phyloP scores from a whole-genome alignment of 2,888 invertebrate species.

The Odontocolon sp. region DNA sequence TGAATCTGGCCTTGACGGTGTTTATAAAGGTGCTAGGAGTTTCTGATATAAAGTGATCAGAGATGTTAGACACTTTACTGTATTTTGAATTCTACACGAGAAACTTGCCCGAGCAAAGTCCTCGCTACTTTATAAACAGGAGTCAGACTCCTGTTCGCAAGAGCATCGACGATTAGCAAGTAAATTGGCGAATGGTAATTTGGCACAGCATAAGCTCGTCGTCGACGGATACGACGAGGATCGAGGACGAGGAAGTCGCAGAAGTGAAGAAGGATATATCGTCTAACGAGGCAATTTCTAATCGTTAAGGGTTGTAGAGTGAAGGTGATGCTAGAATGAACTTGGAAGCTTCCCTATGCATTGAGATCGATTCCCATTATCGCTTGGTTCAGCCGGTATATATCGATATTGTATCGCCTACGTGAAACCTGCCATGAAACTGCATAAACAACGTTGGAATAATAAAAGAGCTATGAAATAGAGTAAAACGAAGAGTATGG shows the following conservation, averaged over 20 bases:
- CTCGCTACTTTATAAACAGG: conserved; percentile 16
- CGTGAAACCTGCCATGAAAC: background rate
- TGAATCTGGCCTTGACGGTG: background rate
- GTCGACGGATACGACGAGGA: background rate
- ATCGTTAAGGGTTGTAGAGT: conserved; percentile 31
- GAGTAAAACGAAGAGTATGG: background rate
- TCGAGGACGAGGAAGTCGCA: background rate
- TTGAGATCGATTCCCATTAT: conserved; percentile 25
- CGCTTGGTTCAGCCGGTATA: background rate
- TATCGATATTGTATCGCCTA: conserved; percentile 12
- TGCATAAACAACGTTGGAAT: background rate
- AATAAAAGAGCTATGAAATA: conserved; percentile 2
- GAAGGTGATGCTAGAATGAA: background rate
- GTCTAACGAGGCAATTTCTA: conserved; percentile 57
- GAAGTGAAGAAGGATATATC: conserved; percentile 32
- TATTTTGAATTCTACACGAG: background rate
- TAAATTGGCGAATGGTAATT: conserved; percentile 61
- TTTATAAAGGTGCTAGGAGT: background rate
- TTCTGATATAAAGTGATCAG: background rate
- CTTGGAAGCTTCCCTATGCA: background rate
- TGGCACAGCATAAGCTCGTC: conserved; percentile 30
- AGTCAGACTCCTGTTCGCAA: background rate
- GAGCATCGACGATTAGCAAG: conserved; percentile 58
- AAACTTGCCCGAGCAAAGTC: conserved; percentile 1
- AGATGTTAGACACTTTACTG: background rate